Conservation (phyloP, 2,797 vertebrate genomes). For the Rhinatrema bivittatum region DNA sequence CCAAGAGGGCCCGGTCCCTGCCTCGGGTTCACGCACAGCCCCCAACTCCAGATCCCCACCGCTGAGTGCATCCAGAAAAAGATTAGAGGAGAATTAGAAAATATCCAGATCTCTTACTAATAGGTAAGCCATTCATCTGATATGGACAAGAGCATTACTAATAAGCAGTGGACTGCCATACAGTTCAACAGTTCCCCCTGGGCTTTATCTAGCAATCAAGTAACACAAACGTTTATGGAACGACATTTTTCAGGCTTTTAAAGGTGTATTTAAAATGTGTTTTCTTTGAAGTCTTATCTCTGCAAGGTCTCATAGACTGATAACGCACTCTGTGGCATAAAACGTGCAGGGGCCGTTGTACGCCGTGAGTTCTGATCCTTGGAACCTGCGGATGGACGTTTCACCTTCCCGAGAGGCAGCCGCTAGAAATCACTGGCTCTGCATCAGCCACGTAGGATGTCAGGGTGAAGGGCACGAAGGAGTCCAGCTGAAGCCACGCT, state of each 20-base stretch:
- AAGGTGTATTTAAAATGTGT: slow-evolving; percentile 66
- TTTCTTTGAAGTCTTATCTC: slow-evolving; percentile 90
- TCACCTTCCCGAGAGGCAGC: no score
- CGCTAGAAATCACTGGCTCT: no score
- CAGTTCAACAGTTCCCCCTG: slow-evolving; percentile 37
- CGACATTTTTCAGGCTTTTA: slow-evolving; percentile 71
- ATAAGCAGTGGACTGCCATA: slow-evolving; percentile 23
- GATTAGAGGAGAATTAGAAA: slow-evolving; percentile 3
- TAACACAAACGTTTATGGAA: slow-evolving; percentile 85
- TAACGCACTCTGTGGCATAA: no score
- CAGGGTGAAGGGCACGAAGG: no score
- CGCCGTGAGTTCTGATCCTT: no score
- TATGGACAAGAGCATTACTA: slow-evolving; percentile 23
- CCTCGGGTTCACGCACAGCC: no score
- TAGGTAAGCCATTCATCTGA: slow-evolving; percentile 65
- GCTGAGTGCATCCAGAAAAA: slow-evolving; percentile 7
- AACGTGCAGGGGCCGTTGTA: no score
- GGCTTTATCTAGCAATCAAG: slow-evolving; percentile 58
- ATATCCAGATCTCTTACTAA: slow-evolving; percentile 34
- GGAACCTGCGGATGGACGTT: no score
- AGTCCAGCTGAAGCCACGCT: no score
- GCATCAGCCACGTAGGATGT: no score
- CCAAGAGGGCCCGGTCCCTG: no score
- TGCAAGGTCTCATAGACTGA: slow-evolving; percentile 28
- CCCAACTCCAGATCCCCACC: no score